Evolutionary conservation across 2,797 vertebrate species (phyloP).

Genomic region (Lophius americanus): DNA sequence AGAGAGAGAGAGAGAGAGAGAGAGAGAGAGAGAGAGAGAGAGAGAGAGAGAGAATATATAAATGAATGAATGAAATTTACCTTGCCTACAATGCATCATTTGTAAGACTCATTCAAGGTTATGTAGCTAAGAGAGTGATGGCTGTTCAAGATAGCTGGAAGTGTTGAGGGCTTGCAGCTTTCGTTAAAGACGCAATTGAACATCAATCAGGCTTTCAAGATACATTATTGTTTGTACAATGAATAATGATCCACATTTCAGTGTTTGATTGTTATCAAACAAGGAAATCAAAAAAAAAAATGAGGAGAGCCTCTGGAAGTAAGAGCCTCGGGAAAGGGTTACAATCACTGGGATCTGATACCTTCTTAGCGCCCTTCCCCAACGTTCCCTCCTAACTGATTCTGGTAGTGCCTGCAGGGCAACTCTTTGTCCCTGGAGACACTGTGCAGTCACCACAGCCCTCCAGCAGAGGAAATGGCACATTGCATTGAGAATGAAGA

Average conservation of each 20-base stretch:
- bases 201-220: constrained; percentile 53
- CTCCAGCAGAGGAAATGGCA: constrained; percentile 11
- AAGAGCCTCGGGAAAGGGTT: constrained; percentile 51
- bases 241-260: constrained; percentile 55
- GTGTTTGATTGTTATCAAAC: constrained; percentile 37
- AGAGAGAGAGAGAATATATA: constrained; percentile 15
- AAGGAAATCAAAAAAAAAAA: constrained; percentile 25
- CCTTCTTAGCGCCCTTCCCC: constrained; percentile 26
- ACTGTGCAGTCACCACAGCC: constrained; percentile 6
- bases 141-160: constrained; percentile 51
- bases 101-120: constrained; percentile 56
- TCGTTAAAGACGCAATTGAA: constrained; percentile 58
- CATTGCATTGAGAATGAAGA: no score
- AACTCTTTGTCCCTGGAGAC: constrained; percentile 30
- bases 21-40: neutral
- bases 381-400: constrained; percentile 31
- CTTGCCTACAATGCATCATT: constrained; percentile 19
- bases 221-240: constrained; percentile 43
- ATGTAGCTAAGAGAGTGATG: constrained; percentile 44
- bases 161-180: constrained; percentile 39
- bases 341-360: constrained; percentile 57
- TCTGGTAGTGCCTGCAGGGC: constrained; percentile 49
- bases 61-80: constrained; percentile 45
- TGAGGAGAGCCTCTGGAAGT: constrained; percentile 39
- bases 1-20: constrained; percentile 12